Evolutionary conservation across 2,797 vertebrate species (phyloP).

Genomic region (Huso huso): DNA sequence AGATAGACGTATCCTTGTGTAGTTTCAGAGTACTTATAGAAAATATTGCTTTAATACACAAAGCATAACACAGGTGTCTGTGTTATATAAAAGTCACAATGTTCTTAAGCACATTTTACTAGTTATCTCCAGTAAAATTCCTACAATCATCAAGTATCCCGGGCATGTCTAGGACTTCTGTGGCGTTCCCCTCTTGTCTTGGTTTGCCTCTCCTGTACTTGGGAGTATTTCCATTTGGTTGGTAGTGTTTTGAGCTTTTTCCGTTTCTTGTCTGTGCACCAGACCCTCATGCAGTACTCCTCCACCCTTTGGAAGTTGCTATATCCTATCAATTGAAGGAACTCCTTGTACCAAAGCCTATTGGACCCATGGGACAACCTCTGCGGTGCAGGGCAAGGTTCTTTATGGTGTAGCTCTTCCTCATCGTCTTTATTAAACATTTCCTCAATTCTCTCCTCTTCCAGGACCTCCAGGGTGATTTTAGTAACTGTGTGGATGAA

Average conservation of each 20-base stretch:
- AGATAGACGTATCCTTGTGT: too few relatives aligned
- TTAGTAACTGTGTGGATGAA: constrained; percentile 81
- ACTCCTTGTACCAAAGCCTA: constrained; percentile 88
- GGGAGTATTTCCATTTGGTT: constrained; percentile 72
- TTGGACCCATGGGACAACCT: constrained; percentile 7
- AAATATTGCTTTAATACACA: too few relatives aligned
- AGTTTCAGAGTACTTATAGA: too few relatives aligned
- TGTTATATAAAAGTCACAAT: too few relatives aligned
- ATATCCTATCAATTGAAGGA: constrained; percentile 89
- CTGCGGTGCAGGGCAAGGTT: constrained; percentile 44
- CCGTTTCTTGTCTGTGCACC: constrained; percentile 86
- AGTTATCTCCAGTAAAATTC: too few relatives aligned
- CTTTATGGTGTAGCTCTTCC: constrained; percentile 45
- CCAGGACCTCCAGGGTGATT: constrained; percentile 75
- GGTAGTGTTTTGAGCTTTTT: constrained; percentile 75
- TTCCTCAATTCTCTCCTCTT: constrained; percentile 67
- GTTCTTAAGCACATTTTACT: too few relatives aligned
- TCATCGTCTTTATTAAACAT: constrained; percentile 61
- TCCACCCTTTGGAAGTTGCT: constrained; percentile 87
- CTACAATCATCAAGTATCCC: constrained; percentile 55
- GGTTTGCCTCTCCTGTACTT: constrained; percentile 63
- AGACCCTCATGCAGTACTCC: constrained; percentile 93
- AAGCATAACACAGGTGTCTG: too few relatives aligned
- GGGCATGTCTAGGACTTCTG: constrained; percentile 73
- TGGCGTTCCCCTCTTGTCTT: constrained; percentile 66